Evolutionary conservation across 2,113 vertebrate genomes (phyloP), one percentile per base, ranked within the genome.

Genomic region (Zootoca vivipara): DNA sequence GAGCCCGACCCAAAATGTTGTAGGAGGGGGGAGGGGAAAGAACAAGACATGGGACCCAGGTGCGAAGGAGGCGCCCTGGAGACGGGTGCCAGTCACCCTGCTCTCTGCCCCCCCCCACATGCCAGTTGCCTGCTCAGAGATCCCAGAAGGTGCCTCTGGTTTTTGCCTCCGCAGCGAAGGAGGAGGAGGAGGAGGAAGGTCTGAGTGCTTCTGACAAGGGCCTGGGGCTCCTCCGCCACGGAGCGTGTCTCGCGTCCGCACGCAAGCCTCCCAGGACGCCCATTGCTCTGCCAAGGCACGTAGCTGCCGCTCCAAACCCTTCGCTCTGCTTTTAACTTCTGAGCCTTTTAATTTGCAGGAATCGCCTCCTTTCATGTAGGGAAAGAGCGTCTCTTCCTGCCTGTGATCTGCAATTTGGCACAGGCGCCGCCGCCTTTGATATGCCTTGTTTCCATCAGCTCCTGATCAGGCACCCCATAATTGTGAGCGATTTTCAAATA

Each of bases 401-500:
- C 93, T 97, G 95, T 96, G 96, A 96, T 97, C 96, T 96, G 91
- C 10, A 42, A 85, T 93, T 95, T 95, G 9, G 86, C 95, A 93
- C 89, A 84, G 92, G 91, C 92, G 94, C 94, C 24, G 77, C 92
- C 83, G 94, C 95, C 28, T 92, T 96, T 93, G 95, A 96, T 96
- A 78, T 1, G 89, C 92, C 93, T 94, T 93, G 78, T 95, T 96
- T 94, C 84, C 89, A 89, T 86, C 93, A 93, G 94, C 89, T 92
- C 75, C 35, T 7, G 96, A 96, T 96, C 96, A 92, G 96, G 94
- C 96, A 87, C 92, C 92, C 91, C 7, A 78, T 96, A 95, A 97
- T 95, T 96, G 96, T 94, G 87, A 91, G 93, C 92, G 93, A 94
- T 94, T 96, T 96, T 95, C 95, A 96, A 96, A 96, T 95, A 93